Evolutionary conservation across 2,113 vertebrate genomes (phyloP).

Genomic region (Pollimyrus isidori): DNA sequence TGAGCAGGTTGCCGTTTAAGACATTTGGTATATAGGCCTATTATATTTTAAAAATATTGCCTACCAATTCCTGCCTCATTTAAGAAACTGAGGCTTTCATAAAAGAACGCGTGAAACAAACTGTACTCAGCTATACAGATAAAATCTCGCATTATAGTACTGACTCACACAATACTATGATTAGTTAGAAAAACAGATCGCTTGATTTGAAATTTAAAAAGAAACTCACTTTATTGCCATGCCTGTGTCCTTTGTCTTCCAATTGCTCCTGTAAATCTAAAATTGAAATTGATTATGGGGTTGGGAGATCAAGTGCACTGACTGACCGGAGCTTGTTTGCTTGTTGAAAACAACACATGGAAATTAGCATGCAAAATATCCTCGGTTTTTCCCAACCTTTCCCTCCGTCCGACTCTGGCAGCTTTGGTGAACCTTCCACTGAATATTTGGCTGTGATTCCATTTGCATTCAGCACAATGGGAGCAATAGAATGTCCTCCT

Average conservation of each 20-base stretch:
- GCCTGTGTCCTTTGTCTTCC: constrained; percentile 43
- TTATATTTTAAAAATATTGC: not conserved
- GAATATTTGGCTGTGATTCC: constrained; percentile 37
- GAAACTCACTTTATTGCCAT: constrained; percentile 72
- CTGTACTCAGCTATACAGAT: not conserved
- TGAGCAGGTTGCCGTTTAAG: not conserved
- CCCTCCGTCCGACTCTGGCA: constrained; percentile 32
- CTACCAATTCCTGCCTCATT: not conserved
- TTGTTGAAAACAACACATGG: constrained; percentile 60
- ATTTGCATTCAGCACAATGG: constrained; percentile 20
- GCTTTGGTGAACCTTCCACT: constrained; percentile 21
- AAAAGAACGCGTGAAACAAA: not conserved
- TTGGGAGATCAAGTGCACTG: constrained; percentile 47
- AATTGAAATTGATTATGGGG: constrained; percentile 47
- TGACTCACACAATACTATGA: not conserved
- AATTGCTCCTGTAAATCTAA: constrained; percentile 47
- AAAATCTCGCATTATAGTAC: not conserved
- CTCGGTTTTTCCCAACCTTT: constrained; percentile 4
- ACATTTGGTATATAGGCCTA: not conserved
- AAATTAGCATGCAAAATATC: constrained; percentile 68
- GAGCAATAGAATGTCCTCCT: not conserved
- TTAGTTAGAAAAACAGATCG: not conserved
- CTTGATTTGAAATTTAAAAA: constrained; percentile 46
- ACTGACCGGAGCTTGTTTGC: constrained; percentile 47
- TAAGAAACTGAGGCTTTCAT: not conserved